Base-by-base conservation (phyloP, 2,113 vertebrate species). In the Ploceus nigricollis region DNA sequence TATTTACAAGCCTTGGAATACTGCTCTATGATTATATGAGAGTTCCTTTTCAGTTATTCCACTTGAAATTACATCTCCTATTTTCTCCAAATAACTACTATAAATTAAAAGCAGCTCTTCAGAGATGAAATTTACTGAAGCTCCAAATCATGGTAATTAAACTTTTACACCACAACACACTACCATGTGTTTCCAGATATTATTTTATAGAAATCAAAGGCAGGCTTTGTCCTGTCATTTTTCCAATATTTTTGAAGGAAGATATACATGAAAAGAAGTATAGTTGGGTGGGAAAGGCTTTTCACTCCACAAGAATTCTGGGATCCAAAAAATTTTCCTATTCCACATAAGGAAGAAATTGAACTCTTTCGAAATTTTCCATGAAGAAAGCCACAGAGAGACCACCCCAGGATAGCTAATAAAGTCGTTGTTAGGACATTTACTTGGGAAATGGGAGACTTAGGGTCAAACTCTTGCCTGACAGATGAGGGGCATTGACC, bases 331-430 rank as follows among this genome's bases (percentile, higher is more conserved):
- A 94, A 95, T 96, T 96, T 97, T 97, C 95, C 95, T 95, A 76
- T 96, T 97, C 95, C 93, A 95, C 95, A 97, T 97, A 96, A 94
- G 96, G 95, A 97, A 96, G 95, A 96, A 97, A 95, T 96, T 95
- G 95, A 96, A 96, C 89, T 96, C 91, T 96, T 97, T 97, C 61
- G 87, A 96, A 97, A 96, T 97, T 96, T 96, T 97, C 95, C 96
- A 96, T 97, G 96, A 95, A 97, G 94, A 91, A 96, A 96, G 94
- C 96, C 96, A 94, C 95, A 96, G 95, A 93, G 68, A 95, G 96
- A 96, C 96, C 96, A 97, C 96, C 96, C 95, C 94, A 91, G 95
- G 95, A 96, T 95, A 94, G 83, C 93, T 97, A 97, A 97, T 96
- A 96, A 97, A 96, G 95, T 92, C 40, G 53, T 89, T 57, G 87